These are phyloP conservation scores for Platichthys flesus DNA, from an alignment of 2,113 vertebrate genomes.

Conservation along the genomic window DNA sequence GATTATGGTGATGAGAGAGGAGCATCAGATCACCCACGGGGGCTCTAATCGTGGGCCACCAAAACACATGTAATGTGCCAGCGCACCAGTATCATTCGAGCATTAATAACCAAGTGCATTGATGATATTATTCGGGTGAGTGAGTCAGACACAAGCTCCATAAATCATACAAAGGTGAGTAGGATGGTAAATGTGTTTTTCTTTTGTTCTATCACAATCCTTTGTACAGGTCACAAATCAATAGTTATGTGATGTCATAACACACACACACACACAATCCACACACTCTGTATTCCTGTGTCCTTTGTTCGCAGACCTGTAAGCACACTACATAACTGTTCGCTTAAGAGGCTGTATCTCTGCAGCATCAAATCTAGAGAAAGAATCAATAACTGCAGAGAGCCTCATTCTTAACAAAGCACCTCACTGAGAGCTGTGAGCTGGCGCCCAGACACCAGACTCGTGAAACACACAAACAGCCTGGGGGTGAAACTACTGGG, in stretches of 20 bases:
- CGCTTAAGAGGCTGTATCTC: slow-evolving; percentile 47
- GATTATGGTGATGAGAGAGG: slow-evolving; percentile 65
- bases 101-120: slow-evolving; percentile 11
- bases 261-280: slow-evolving; percentile 20
- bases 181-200: neutral
- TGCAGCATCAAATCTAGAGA: slow-evolving; percentile 48
- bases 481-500: slow-evolving; percentile 31
- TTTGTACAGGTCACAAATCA: slow-evolving; percentile 69
- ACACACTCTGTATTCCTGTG: slow-evolving; percentile 51
- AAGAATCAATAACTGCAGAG: slow-evolving; percentile 59
- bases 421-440: slow-evolving; percentile 25
- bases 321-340: slow-evolving; percentile 20
- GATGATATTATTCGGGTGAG: neutral
- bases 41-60: slow-evolving; percentile 10
- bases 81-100: slow-evolving; percentile 1
- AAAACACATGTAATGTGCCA: slow-evolving; percentile 12
- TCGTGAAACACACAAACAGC: slow-evolving; percentile 26
- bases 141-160: slow-evolving; percentile 6
- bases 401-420: slow-evolving; percentile 52
- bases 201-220: slow-evolving; percentile 26
- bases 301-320: slow-evolving; percentile 63
- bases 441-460: slow-evolving; percentile 30
- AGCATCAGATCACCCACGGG: slow-evolving; percentile 42
- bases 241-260: slow-evolving; percentile 55
- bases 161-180: slow-evolving; percentile 23